Conservation (phyloP, 2,797 vertebrate genomes). For the Gallinago stenura region DNA sequence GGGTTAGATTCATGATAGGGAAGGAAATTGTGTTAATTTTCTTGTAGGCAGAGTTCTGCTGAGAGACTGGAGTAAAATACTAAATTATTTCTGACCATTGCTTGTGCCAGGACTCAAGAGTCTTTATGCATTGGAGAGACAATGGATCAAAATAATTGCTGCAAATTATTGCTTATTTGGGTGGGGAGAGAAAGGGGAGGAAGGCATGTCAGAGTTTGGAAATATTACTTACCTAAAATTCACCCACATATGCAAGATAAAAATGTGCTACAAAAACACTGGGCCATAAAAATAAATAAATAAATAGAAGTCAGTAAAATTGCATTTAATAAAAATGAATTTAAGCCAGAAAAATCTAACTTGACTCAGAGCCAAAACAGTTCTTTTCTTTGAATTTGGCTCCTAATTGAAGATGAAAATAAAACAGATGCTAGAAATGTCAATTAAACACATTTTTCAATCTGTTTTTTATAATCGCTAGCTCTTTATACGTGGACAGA, state of each 20-base stretch:
- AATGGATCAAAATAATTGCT: background rate
- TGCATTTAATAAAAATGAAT: constrained; percentile 33
- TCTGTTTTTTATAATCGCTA: constrained; percentile 43
- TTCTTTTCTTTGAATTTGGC: constrained; percentile 44
- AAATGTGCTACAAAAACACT: background rate
- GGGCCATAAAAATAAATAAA: constrained; percentile 15
- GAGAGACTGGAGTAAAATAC: background rate
- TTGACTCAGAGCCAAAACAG: constrained; percentile 41
- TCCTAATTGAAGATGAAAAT: constrained; percentile 58
- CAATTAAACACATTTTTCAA: constrained; percentile 45
- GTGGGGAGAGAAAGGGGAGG: background rate
- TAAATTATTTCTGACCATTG: background rate
- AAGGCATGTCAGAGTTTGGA: background rate
- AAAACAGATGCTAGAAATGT: constrained; percentile 55
- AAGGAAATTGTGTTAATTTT: background rate
- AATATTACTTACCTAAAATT: background rate
- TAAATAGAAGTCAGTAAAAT: background rate
- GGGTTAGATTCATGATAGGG: background rate
- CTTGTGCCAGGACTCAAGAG: background rate
- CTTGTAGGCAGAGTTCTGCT: background rate
- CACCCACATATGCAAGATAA: background rate
- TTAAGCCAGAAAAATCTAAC: constrained; percentile 37
- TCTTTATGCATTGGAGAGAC: background rate
- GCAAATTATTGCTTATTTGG: background rate
- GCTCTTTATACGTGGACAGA: background rate